Conservation (phyloP, 1,140 invertebrate genomes). For the Euwallacea similis region DNA sequence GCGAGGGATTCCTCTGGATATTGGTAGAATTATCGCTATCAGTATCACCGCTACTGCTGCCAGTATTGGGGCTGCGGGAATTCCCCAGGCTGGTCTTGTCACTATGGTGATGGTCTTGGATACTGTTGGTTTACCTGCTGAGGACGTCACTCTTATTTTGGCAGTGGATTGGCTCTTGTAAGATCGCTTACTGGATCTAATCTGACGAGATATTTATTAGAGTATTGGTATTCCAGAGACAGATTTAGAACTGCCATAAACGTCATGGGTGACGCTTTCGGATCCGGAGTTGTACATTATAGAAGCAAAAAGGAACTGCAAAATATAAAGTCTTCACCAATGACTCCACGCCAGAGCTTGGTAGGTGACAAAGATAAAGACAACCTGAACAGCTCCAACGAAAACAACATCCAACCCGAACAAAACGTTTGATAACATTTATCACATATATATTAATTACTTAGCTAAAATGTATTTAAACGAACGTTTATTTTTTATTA, state of each 20-base stretch:
- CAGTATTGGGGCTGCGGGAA: constrained; percentile 87
- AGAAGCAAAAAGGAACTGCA: constrained; percentile 72
- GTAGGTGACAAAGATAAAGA: neutral
- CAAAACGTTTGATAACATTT: constrained; percentile 9
- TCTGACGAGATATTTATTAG: neutral
- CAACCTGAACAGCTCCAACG: neutral
- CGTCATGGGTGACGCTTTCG: constrained; percentile 84
- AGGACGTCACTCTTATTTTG: constrained; percentile 79
- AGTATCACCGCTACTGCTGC: constrained; percentile 85
- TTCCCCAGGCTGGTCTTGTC: constrained; percentile 81
- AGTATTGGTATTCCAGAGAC: constrained; percentile 62
- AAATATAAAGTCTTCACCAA: constrained; percentile 5
- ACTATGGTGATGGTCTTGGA: constrained; percentile 88
- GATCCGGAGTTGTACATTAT: constrained; percentile 83
- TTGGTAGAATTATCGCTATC: constrained; percentile 62
- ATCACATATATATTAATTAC: neutral
- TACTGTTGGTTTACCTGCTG: constrained; percentile 77
- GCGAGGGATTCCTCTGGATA: constrained; percentile 62
- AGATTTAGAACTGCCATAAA: constrained; percentile 87
- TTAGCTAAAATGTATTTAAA: neutral
- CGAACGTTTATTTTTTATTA: constrained; percentile 9
- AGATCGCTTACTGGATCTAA: constrained; percentile 53
- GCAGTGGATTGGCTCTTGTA: constrained; percentile 89
- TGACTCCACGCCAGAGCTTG: constrained; percentile 8
- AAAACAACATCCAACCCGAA: constrained; percentile 6